These are phyloP conservation scores for Cantharis flavilabris DNA, from an alignment of 2,888 invertebrate genomes.

Conservation along the genomic window DNA sequence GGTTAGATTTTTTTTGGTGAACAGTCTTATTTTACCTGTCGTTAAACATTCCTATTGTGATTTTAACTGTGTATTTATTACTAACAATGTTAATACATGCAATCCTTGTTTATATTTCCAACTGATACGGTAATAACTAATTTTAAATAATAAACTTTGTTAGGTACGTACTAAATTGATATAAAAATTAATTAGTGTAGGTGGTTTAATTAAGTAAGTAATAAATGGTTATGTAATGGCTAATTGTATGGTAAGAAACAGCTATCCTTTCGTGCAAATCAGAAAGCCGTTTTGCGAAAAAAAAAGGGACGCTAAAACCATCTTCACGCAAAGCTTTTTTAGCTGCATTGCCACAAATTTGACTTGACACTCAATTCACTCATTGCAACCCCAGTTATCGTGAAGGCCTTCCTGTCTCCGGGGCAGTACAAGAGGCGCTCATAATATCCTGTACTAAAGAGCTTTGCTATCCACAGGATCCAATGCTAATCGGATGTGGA, in stretches of 20 bases:
- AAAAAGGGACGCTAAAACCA: not conserved
- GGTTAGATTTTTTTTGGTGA: constrained; percentile 18
- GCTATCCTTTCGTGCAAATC: not conserved
- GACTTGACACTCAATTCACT: no score
- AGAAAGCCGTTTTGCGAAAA: not conserved
- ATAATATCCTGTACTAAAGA: no score
- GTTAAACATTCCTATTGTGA: not conserved
- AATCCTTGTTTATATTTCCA: not conserved
- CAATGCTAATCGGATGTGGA: no score
- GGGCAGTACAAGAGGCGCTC: no score
- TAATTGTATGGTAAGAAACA: not conserved
- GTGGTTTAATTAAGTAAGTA: not conserved
- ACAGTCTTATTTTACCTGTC: not conserved
- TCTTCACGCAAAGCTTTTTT: no score
- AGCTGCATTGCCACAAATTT: no score
- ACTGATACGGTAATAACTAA: not conserved
- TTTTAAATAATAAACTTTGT: not conserved
- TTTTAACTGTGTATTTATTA: not conserved
- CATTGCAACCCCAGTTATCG: no score
- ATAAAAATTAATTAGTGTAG: not conserved
- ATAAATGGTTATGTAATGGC: not conserved
- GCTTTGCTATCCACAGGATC: no score
- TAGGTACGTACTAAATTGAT: not conserved
- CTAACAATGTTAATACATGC: constrained; percentile 2
- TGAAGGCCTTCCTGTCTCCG: no score